Conservation (phyloP, 1,140 invertebrate genomes). For the Nixonia krombeini region DNA sequence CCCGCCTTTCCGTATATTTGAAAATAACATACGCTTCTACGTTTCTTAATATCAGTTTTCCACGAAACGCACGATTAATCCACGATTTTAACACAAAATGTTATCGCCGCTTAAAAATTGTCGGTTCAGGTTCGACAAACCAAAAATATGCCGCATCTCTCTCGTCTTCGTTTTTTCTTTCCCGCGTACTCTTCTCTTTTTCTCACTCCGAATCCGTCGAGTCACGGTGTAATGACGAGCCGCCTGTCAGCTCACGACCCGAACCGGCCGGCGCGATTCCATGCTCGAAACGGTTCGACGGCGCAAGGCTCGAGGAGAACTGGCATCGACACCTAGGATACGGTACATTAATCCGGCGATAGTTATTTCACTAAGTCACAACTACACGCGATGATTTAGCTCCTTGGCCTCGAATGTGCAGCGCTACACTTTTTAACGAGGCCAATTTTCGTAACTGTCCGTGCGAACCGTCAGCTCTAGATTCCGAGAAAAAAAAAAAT, state of each 20-base stretch:
- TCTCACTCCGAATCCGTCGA: conserved; percentile 54
- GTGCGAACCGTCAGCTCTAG: too few relatives aligned
- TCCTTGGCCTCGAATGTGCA: conserved; percentile 22
- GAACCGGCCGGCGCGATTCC: conserved; percentile 37
- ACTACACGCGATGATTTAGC: conserved; percentile 36
- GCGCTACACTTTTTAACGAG: too few relatives aligned
- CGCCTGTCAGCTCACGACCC: conserved; percentile 60
- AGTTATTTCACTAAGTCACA: conserved; percentile 44
- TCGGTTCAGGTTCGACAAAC: conserved; percentile 48
- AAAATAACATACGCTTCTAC: too few relatives aligned
- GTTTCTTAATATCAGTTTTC: too few relatives aligned
- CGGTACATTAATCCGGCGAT: conserved; percentile 42
- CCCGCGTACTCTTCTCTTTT: conserved; percentile 24
- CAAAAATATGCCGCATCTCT: conserved; percentile 48
- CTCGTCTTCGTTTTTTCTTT: conserved; percentile 44
- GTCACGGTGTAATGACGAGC: conserved; percentile 71
- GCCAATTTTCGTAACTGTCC: too few relatives aligned
- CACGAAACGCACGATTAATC: too few relatives aligned
- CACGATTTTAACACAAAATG: too few relatives aligned
- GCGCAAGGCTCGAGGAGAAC: conserved; percentile 26
- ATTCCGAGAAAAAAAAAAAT: too few relatives aligned
- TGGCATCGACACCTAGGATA: conserved; percentile 58
- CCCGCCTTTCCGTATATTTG: too few relatives aligned
- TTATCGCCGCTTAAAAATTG: background rate
- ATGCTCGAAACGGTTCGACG: conserved; percentile 41